Evolutionary conservation across 2,888 invertebrate species (phyloP).

Genomic region (Cryptus armator): DNA sequence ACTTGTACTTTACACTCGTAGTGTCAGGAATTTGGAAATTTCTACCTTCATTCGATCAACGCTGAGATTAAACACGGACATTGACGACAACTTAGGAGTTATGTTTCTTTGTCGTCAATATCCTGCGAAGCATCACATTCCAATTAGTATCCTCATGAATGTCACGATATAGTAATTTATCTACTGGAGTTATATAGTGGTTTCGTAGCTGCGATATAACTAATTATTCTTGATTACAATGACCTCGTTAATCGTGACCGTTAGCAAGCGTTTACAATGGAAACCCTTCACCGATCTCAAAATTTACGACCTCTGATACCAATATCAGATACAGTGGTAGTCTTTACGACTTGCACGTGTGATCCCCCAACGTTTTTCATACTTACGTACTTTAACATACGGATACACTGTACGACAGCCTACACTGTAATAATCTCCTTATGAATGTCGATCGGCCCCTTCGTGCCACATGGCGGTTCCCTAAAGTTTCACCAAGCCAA

Average conservation of each 20-base stretch:
- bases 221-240: constrained; percentile 39
- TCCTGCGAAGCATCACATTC: neutral
- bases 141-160: neutral
- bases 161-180: constrained; percentile 6
- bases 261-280: constrained; percentile 32
- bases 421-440: constrained; percentile 50
- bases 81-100: neutral
- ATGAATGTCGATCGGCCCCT: constrained; percentile 45
- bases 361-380: constrained; percentile 11
- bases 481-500: constrained; percentile 47
- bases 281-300: constrained; percentile 20
- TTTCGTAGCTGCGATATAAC: neutral
- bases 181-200: neutral
- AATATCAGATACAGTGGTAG: constrained; percentile 33
- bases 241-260: constrained; percentile 23
- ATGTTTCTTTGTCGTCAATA: neutral
- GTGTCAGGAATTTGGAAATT: neutral
- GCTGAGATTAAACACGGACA: neutral
- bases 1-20: too few relatives aligned
- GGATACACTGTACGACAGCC: constrained; percentile 23
- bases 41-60: neutral
- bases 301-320: constrained; percentile 46
- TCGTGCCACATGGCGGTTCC: constrained; percentile 60
- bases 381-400: constrained; percentile 18
- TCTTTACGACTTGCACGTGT: constrained; percentile 29